Percentiles rank a stretch among this genome's conserved stretches.
Evolutionary conservation across 2,113 vertebrate genomes (phyloP).

Genomic region (Corydoras maculifer): DNA sequence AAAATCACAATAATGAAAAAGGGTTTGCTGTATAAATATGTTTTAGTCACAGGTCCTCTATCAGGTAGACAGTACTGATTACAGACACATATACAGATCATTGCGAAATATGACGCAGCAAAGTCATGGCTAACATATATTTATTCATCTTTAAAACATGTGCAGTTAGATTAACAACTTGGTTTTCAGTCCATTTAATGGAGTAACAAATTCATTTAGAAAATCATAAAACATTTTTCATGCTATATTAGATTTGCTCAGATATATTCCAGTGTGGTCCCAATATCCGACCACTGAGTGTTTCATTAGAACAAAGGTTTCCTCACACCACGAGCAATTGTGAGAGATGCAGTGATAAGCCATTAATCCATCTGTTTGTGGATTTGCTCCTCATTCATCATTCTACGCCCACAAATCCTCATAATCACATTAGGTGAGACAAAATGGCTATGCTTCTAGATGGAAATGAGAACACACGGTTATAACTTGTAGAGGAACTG

Average conservation of each 20-base stretch:
- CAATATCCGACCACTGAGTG: conserved; percentile 8
- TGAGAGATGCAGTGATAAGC: conserved; percentile 44
- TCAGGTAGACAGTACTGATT: background rate
- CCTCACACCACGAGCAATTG: conserved; percentile 30
- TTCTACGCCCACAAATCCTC: conserved; percentile 42
- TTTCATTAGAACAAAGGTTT: conserved; percentile 37
- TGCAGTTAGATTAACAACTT: too few species aligned
- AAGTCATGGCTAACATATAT: background rate
- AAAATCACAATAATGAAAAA: too few species aligned
- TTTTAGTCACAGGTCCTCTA: conserved; percentile 18
- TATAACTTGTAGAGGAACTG: conserved; percentile 1
- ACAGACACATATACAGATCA: too few species aligned
- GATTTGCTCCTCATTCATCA: conserved; percentile 39
- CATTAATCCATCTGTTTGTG: conserved; percentile 47
- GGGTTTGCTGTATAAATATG: conserved; percentile 30
- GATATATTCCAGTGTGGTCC: background rate
- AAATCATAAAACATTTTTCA: too few species aligned
- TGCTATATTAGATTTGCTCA: too few species aligned
- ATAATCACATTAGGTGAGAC: conserved; percentile 43
- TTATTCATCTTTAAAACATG: too few species aligned
- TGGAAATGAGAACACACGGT: conserved; percentile 16
- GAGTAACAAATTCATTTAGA: too few species aligned
- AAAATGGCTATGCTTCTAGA: conserved; percentile 35
- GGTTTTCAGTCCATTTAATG: too few species aligned
- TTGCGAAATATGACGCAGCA: too few species aligned